Conservation (phyloP, 2,113 vertebrate species). For the Callocephalon fimbriatum region DNA sequence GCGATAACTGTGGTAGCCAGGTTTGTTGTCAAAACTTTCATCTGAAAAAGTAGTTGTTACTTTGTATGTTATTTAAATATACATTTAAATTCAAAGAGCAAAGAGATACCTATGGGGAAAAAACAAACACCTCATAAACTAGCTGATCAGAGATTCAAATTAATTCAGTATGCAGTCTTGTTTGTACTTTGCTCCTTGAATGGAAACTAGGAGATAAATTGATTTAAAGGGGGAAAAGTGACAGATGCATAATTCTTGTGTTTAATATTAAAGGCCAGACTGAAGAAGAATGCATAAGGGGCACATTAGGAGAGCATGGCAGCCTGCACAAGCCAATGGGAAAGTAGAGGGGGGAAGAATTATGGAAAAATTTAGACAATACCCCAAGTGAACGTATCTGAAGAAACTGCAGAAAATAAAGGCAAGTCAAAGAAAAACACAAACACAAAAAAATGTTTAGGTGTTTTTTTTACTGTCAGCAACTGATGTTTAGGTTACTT, state of each 20-base stretch:
- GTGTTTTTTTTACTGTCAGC: neutral
- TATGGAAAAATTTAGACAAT: neutral
- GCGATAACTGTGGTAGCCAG: rapidly evolving
- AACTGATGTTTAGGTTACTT: neutral
- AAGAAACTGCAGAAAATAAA: neutral
- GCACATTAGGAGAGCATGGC: neutral
- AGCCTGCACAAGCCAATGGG: neutral
- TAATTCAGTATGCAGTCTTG: neutral
- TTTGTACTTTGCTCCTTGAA: neutral
- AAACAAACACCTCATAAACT: neutral
- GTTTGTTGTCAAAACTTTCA: neutral
- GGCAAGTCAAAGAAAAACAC: neutral
- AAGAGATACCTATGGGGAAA: neutral
- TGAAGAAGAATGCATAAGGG: neutral
- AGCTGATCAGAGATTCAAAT: neutral
- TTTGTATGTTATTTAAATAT: neutral
- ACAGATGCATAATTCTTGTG: neutral
- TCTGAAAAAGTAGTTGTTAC: neutral
- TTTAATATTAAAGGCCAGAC: neutral
- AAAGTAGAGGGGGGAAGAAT: neutral
- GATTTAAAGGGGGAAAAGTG: neutral
- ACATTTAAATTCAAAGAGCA: neutral
- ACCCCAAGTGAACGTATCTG: neutral
- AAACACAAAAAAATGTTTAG: rapidly evolving
- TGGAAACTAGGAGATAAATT: neutral